Conservation (phyloP, 2,888 invertebrate species). For the Papilio gigon region DNA sequence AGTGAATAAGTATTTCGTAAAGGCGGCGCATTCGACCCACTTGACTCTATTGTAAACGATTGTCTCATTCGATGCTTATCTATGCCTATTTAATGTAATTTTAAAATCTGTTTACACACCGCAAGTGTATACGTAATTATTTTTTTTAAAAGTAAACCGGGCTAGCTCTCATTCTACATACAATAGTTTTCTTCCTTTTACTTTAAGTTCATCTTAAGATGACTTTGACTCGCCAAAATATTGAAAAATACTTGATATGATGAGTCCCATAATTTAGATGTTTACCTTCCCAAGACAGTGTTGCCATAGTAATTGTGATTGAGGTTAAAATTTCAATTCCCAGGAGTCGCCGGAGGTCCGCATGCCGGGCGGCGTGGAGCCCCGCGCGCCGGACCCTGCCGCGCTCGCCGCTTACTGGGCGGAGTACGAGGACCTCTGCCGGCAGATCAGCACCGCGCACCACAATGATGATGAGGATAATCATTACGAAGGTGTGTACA, state of each 20-base stretch:
- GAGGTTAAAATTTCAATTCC: too few relatives aligned
- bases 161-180: neutral
- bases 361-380: constrained; percentile 65
- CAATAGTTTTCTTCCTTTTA: neutral
- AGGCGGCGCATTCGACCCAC: constrained; percentile 21
- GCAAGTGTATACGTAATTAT: neutral
- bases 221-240: too few relatives aligned
- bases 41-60: constrained; percentile 29
- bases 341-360: constrained; percentile 78
- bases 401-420: constrained; percentile 86
- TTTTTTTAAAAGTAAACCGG: neutral
- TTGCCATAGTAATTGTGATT: too few relatives aligned
- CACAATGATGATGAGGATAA: constrained; percentile 81
- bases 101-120: neutral
- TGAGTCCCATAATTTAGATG: too few relatives aligned
- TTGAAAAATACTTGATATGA: too few relatives aligned
- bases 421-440: constrained; percentile 84
- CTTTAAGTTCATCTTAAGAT: too few relatives aligned
- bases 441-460: constrained; percentile 82
- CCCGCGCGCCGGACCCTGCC: constrained; percentile 74
- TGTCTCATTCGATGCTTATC: constrained; percentile 34
- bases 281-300: too few relatives aligned
- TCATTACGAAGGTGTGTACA: constrained; percentile 80
- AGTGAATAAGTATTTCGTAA: constrained; percentile 31
- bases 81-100: constrained; percentile 13